Evolutionary conservation across 2,113 vertebrate genomes (phyloP), one percentile per base, ranked within the genome.

Genomic region (Lepus timidus): DNA sequence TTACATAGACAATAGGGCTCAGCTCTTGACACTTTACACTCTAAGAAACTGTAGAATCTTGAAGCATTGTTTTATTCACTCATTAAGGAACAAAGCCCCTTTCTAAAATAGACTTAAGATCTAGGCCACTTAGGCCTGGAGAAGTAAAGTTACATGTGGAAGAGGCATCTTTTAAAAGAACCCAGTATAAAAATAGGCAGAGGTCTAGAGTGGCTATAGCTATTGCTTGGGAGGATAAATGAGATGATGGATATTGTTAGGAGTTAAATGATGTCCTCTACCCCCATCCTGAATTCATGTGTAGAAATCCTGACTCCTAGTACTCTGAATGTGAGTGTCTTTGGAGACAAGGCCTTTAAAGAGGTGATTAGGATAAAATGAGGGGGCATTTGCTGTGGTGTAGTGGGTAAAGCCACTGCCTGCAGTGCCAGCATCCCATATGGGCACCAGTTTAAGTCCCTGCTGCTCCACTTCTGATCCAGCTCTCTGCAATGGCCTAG

Each of bases 21-120:
- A 17, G 51, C 25, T 58, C 51, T 90, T 64, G 76, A 80, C 3
- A 27, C 39, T 83, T 39, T 33, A 89, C 78, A 90, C 44, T 75
- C 31, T 27, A 94, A 70, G 85, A 92, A 83, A 70, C 1, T 3
- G 8, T 68, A 70, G 58, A 88, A 88, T 83, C 90, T 65, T 55
- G 39, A 93, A 84, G 29, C 14, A 55, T 31, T 95, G 20, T 70
- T 95, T 33, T 75, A 79, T 52, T 79, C 8, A 33, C 2, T 68
- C 58, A 68, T 78, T 83, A 83, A 85, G 51, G 7, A 96, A 65
- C 9, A 79, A 55, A 79, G 11, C 2, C 4, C 9, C 4, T 89
- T 81, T 84, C 39, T 70, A 86, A 85, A 79, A 92, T 1, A 88
- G 87, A 61, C n/a, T 39, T 64, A 51, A 75, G 11, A 13, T n/a